These are phyloP conservation scores for Silurus glanis DNA, from an alignment of 2,113 vertebrate species.

Conservation along the genomic window DNA sequence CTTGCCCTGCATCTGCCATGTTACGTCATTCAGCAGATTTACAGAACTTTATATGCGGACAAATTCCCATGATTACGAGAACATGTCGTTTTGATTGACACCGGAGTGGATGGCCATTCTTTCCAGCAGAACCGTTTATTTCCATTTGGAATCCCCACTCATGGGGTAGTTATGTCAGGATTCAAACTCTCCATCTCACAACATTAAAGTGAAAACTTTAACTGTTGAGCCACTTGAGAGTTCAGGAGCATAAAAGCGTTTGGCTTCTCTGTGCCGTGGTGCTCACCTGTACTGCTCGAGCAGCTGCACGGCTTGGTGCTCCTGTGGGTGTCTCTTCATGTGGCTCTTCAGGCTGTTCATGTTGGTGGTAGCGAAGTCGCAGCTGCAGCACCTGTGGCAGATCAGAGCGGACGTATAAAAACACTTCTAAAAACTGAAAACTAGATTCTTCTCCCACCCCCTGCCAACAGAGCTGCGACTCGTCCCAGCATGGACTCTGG, in stretches of 20 bases:
- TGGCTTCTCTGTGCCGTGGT: neutral
- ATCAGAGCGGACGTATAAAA: neutral
- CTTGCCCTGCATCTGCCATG: too few species aligned
- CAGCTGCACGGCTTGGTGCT: constrained; percentile 83
- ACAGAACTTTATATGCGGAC: neutral
- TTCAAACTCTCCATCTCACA: neutral
- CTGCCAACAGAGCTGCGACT: neutral
- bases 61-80: neutral
- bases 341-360: constrained; percentile 89
- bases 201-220: neutral
- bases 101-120: neutral
- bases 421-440: neutral
- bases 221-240: neutral
- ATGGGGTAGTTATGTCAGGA: neutral
- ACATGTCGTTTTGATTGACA: constrained; percentile 9
- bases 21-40: neutral
- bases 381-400: constrained; percentile 77
- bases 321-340: constrained; percentile 83
- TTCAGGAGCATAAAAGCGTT: neutral
- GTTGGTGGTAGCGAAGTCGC: constrained; percentile 86
- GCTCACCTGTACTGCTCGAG: constrained; percentile 84
- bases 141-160: neutral
- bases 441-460: neutral
- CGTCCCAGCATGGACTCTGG: neutral
- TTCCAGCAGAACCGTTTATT: constrained; percentile 12